A percentile compares a stretch with the other conserved stretches of the same genome.
phyloP scores from a whole-genome alignment of 2,797 vertebrate genomes.

The Pangasius macronema region DNA sequence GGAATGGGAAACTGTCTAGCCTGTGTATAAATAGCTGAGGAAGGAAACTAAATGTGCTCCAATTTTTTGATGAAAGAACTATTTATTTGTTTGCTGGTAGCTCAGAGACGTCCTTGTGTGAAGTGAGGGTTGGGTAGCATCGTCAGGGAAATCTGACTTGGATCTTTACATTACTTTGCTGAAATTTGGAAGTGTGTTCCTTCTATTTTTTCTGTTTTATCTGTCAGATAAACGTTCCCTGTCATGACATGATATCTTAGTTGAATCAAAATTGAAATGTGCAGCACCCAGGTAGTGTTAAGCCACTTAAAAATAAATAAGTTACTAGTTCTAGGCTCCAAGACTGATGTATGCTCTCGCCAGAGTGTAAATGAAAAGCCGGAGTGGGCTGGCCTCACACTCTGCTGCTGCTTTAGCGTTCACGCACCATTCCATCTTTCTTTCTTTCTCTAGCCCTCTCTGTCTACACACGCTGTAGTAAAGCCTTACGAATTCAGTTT shows the following conservation, averaged over 20 bases:
- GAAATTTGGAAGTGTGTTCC: neutral
- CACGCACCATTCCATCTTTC: constrained; percentile 59
- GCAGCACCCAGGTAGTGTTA: neutral
- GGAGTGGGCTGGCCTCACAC: constrained; percentile 61
- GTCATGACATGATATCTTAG: neutral
- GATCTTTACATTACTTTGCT: neutral
- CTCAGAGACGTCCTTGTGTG: neutral
- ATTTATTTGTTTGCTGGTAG: neutral
- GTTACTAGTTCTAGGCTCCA: neutral
- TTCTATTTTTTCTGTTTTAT: neutral
- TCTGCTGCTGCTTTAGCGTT: constrained; percentile 66
- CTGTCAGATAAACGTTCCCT: neutral
- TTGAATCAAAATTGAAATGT: neutral
- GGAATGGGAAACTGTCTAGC: neutral
- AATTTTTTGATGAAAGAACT: neutral
- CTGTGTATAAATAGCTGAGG: neutral
- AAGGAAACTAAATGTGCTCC: neutral
- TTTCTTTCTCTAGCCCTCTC: constrained; percentile 5
- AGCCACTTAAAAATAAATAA: neutral
- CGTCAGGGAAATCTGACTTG: neutral
- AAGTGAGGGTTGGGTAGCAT: neutral
- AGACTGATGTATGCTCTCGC: constrained; percentile 42
- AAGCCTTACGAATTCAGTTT: neutral
- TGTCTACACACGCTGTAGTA: neutral
- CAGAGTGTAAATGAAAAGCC: constrained; percentile 63